Percentiles rank a stretch among this genome's conserved stretches.
These are phyloP conservation scores for Colaptes auratus DNA, from an alignment of 2,113 vertebrate species.

Conservation along the genomic window DNA sequence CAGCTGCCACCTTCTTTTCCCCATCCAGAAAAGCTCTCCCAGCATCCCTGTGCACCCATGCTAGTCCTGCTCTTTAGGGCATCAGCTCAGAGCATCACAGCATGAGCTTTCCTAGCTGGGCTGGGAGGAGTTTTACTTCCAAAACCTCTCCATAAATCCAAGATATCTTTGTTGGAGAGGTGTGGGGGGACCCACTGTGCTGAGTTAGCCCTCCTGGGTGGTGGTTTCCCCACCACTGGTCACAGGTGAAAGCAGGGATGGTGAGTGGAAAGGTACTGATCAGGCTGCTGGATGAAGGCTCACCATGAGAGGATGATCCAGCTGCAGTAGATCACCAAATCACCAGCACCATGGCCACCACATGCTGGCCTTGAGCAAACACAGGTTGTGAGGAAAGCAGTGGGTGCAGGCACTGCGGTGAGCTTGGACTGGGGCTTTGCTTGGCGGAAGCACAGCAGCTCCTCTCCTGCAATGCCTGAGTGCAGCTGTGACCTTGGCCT, in stretches of 20 bases:
- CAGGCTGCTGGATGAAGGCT: background rate
- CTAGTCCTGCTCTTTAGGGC: rapidly evolving
- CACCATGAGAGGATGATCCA: no score
- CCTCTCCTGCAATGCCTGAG: background rate
- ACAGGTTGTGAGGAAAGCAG: background rate
- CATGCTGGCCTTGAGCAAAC: no score
- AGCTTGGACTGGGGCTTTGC: background rate
- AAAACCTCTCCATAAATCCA: background rate
- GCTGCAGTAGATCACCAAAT: no score
- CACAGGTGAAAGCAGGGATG: rapidly evolving
- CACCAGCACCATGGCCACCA: rapidly evolving
- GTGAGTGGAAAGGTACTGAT: background rate
- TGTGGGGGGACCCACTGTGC: rapidly evolving
- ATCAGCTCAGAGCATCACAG: rapidly evolving
- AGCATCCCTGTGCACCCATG: background rate
- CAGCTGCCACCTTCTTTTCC: background rate
- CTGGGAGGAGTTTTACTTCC: background rate
- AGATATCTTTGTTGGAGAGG: no score
- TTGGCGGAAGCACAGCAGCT: background rate
- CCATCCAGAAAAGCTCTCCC: background rate
- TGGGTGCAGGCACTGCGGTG: background rate
- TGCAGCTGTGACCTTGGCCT: background rate
- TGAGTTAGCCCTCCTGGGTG: rapidly evolving
- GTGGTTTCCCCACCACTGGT: background rate
- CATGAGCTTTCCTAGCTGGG: rapidly evolving